Percentiles rank a stretch among this genome's conserved stretches.
Evolutionary conservation across 2,113 vertebrate genomes (phyloP).

Genomic region (Gasterosteus aculeatus): DNA sequence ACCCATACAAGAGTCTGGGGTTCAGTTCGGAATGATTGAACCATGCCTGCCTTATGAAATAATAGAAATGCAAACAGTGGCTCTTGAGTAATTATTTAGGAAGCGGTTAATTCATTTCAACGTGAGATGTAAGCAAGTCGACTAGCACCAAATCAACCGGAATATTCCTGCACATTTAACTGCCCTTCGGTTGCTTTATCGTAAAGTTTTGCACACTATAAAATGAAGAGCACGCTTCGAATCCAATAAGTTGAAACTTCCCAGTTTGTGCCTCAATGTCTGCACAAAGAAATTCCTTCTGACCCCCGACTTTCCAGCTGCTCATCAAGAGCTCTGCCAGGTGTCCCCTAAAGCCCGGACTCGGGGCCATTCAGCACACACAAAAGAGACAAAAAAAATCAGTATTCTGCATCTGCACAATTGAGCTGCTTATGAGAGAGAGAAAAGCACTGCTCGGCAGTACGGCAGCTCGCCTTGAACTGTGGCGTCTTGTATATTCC

Average conservation of each 20-base stretch:
- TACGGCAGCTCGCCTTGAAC: not conserved
- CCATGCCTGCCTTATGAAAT: not conserved
- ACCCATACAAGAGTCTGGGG: not conserved
- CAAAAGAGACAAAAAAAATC: slow-evolving; percentile 66
- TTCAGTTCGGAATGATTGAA: not conserved
- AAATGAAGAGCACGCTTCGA: not conserved
- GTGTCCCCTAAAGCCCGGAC: slow-evolving; percentile 61
- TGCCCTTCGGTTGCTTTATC: not conserved
- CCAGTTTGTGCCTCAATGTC: slow-evolving; percentile 1
- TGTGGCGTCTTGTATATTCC: not conserved
- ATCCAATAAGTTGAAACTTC: slow-evolving; percentile 3
- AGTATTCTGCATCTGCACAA: slow-evolving; percentile 62
- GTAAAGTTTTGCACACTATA: no score
- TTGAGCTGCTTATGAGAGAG: slow-evolving; percentile 30
- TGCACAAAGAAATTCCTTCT: slow-evolving; percentile 30
- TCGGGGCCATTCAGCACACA: slow-evolving; percentile 63
- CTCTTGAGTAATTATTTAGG: not conserved
- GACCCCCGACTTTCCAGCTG: slow-evolving; percentile 72
- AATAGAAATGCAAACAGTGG: not conserved
- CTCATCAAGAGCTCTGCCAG: slow-evolving; percentile 59
- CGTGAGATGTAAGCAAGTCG: not conserved
- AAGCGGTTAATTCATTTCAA: not conserved
- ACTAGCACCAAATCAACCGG: not conserved
- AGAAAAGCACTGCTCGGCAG: slow-evolving; percentile 14
- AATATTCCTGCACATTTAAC: not conserved